These are phyloP conservation scores for Sphenopsis melanotis DNA, from an alignment of 2,797 vertebrate species.

Conservation along the genomic window DNA sequence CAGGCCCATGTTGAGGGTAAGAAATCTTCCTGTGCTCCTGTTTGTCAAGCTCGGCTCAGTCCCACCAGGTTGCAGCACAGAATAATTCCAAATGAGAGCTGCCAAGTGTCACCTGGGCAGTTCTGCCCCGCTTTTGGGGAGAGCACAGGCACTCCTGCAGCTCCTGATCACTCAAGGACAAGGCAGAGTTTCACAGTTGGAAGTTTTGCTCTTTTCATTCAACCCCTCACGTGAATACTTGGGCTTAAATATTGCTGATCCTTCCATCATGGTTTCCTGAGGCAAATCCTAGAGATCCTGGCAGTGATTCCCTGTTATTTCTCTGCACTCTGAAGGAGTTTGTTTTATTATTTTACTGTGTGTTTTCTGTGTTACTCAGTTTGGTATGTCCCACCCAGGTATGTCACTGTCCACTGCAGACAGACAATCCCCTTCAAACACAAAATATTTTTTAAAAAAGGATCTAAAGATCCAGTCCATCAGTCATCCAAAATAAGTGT, in stretches of 20 bases:
- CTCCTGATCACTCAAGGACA: not conserved
- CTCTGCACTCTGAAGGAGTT: not conserved
- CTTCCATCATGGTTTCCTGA: not conserved
- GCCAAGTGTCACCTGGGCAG: not conserved
- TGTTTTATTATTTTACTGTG: not conserved
- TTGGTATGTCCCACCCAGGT: not conserved
- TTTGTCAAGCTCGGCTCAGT: conserved; percentile 47
- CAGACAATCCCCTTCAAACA: not conserved
- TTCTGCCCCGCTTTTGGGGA: not conserved
- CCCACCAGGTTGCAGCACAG: conserved; percentile 49
- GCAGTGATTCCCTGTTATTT: not conserved
- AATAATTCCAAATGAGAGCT: conserved; percentile 19
- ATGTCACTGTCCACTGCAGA: not conserved
- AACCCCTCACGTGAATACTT: not conserved
- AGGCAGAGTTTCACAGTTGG: not conserved
- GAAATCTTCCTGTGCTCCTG: conserved; percentile 70
- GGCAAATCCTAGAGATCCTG: not conserved
- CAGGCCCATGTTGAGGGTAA: conserved; percentile 97
- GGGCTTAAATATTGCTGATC: not conserved
- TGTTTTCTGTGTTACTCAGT: not conserved
- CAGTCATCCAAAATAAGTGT: not conserved
- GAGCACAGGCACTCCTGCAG: not conserved
- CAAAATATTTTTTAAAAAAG: not conserved
- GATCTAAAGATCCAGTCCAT: not conserved
- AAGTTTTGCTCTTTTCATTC: not conserved